Evolutionary conservation across 2,888 invertebrate species (phyloP).

Genomic region (Pelosia muscerda): DNA sequence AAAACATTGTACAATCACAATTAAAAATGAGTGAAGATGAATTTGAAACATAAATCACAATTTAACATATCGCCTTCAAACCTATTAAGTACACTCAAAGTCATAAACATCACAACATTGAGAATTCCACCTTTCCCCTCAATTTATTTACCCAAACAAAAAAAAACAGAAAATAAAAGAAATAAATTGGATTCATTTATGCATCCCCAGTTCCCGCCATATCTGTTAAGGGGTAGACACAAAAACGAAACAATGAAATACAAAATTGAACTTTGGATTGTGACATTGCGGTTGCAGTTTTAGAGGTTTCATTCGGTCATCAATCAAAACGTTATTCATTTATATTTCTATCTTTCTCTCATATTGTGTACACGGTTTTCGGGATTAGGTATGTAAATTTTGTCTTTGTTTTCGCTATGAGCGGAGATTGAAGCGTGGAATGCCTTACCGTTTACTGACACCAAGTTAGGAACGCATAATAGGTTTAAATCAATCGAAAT

Average conservation of each 20-base stretch:
- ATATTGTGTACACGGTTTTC: conserved; percentile 45
- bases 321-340: conserved; percentile 69
- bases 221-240: conserved; percentile 71
- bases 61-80: conserved; percentile 21
- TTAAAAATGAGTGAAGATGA: conserved; percentile 2
- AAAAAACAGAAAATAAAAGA: conserved; percentile 67
- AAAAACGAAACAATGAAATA: conserved; percentile 75
- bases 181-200: conserved; percentile 80
- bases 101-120: conserved; percentile 42
- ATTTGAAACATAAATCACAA: conserved; percentile 1
- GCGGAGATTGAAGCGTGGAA: not conserved
- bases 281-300: conserved; percentile 65
- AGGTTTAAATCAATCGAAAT: not conserved
- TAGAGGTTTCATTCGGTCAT: conserved; percentile 69
- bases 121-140: conserved; percentile 41
- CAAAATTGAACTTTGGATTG: conserved; percentile 79
- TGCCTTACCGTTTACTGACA: not conserved
- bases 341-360: conserved; percentile 56
- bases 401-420: conserved; percentile 5
- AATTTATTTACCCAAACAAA: conserved; percentile 52
- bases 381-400: conserved; percentile 19
- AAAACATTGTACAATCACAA: not conserved
- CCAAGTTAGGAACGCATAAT: not conserved
- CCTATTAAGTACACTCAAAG: conserved; percentile 44
- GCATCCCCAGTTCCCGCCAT: conserved; percentile 61